These are phyloP conservation scores for Elysia crispata DNA, from an alignment of 2,888 invertebrate genomes.

Conservation along the genomic window DNA sequence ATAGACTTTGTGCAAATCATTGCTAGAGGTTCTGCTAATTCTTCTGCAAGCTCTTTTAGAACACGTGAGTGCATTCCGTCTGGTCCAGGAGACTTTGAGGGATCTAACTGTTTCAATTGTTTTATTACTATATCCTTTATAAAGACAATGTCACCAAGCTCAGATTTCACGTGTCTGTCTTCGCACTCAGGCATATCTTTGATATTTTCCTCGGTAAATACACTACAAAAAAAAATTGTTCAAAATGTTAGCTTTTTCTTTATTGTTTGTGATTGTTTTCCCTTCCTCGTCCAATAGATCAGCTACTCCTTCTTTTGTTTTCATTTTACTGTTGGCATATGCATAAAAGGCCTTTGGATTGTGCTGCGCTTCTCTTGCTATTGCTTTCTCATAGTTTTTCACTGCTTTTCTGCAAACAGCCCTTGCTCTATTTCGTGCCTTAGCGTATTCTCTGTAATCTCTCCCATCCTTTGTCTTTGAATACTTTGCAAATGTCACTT, in stretches of 20 bases:
- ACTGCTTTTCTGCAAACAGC: background rate
- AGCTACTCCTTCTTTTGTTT: slow-evolving; percentile 1
- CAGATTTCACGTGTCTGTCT: background rate
- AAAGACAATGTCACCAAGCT: background rate
- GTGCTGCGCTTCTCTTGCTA: background rate
- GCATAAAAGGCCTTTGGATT: slow-evolving; percentile 9
- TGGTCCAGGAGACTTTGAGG: background rate
- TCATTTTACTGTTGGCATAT: background rate
- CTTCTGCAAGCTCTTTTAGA: slow-evolving; percentile 26
- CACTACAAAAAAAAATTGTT: slow-evolving; percentile 27
- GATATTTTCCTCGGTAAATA: slow-evolving; percentile 22
- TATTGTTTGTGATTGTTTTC: slow-evolving; percentile 12
- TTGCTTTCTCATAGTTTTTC: background rate
- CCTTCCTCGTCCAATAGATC: background rate
- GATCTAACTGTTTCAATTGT: background rate
- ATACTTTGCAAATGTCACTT: slow-evolving; percentile 17
- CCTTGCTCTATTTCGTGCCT: slow-evolving; percentile 11
- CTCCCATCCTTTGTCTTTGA: slow-evolving; percentile 39
- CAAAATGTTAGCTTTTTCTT: slow-evolving; percentile 11
- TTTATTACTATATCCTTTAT: background rate
- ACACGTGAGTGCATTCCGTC: background rate
- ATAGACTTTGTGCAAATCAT: slow-evolving; percentile 15
- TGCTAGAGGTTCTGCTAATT: slow-evolving; percentile 24
- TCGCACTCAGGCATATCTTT: background rate
- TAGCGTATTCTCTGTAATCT: slow-evolving; percentile 33